A percentile compares a stretch with the other conserved stretches of the same genome.
Conservation (phyloP, 1,140 invertebrate genomes). For the Bathynomus jamesi region DNA sequence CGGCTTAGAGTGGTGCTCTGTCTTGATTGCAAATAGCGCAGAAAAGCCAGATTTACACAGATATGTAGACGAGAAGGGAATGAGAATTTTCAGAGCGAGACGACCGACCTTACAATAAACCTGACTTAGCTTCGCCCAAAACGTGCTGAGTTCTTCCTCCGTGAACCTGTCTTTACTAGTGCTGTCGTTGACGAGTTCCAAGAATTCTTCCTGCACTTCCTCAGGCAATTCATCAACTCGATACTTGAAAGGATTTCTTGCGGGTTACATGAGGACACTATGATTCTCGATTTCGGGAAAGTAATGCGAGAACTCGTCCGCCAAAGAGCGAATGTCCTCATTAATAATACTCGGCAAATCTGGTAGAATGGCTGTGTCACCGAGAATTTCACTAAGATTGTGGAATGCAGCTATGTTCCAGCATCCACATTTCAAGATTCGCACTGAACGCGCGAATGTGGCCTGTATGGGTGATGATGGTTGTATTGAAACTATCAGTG, state of each 20-base stretch:
- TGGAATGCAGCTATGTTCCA: not conserved
- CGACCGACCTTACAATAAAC: not conserved
- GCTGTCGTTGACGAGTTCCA: not conserved
- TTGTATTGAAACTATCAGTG: not conserved
- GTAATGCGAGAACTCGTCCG: no score
- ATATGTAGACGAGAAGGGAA: not conserved
- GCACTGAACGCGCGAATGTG: no score
- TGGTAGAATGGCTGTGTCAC: not conserved
- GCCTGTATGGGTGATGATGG: no score
- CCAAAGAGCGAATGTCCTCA: no score
- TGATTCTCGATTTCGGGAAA: not conserved
- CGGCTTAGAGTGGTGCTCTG: no score
- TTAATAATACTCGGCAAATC: not conserved
- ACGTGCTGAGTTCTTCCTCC: not conserved
- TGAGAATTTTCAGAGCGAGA: not conserved
- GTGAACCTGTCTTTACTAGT: not conserved
- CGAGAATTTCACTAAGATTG: not conserved
- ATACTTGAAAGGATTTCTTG: not conserved
- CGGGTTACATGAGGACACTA: not conserved
- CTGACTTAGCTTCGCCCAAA: not conserved
- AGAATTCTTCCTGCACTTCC: not conserved
- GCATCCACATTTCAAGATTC: no score
- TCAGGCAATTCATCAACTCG: not conserved
- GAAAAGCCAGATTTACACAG: not conserved
- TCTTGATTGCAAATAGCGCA: no score